Evolutionary conservation across 2,888 invertebrate genomes (phyloP), one percentile per base, ranked within the genome.

Genomic region (Lasioglossum malachurum): DNA sequence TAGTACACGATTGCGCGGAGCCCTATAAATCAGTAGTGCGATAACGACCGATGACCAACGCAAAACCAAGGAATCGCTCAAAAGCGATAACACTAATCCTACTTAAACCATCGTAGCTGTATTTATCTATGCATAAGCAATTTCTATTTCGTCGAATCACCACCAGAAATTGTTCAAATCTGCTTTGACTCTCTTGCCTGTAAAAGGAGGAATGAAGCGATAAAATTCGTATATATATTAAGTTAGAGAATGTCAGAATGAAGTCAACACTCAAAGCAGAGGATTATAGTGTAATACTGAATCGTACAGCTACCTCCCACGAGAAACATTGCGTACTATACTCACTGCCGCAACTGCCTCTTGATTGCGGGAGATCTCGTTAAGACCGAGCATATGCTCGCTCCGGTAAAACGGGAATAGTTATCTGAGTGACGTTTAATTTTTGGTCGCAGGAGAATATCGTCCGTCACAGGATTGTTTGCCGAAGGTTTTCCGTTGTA

Each of bases 351-450:
- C n/a, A n/a, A n/a, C n/a, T 12, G 12, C 19, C 41, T 44, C 27
- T 76, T n/a, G 71, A 71, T 75, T 77, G 64, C 44, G 35, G 31
- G 41, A 53, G 38, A 77, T 69, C 69, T 49, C 38, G 71, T 86
- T 86, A 78, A 86, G 53, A 81, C 67, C 67, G 81, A 77, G 73
- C 87, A 87, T 87, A 80, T 87, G 87, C 71, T 73, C 71, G 19
- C 27, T 35, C 67, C 35, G 49, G 35, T 38, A 35, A 46, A 23
- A 77, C 10, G 71, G 76, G 76, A 75, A 41, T 38, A 67, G 84
- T 74, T 87, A 86, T 87, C 84, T 67, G 35, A 12, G 23, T 86
- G 81, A 79, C 82, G 74, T 88, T 80, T 84, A 41, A 80, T 84
- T 80, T 84, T 72, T 60, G 75, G 71, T 71, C n/a, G 60, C n/a